A percentile compares a stretch with the other conserved stretches of the same genome.
Evolutionary conservation across 2,113 vertebrate species (phyloP).

Genomic region (Hiodon alosoides): DNA sequence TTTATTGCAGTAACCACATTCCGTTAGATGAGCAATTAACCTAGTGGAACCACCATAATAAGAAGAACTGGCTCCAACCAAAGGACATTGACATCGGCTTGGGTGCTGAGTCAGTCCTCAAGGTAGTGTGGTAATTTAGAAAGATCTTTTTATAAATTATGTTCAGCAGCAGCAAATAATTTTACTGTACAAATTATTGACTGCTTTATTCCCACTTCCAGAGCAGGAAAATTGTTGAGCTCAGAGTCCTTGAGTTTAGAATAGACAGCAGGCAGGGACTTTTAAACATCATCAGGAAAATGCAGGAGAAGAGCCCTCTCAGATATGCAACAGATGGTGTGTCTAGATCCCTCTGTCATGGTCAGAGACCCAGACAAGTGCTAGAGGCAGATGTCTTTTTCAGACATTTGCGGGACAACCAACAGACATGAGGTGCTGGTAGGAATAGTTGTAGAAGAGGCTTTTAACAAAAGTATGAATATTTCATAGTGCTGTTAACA

Average conservation of each 20-base stretch:
- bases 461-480: constrained; percentile 12
- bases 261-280: constrained; percentile 29
- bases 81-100: constrained; percentile 27
- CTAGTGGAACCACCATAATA: too few relatives aligned
- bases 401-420: constrained; percentile 26
- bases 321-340: constrained; percentile 29
- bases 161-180: constrained; percentile 23
- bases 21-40: too few relatives aligned
- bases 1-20: too few relatives aligned
- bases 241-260: constrained; percentile 29
- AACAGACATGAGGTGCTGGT: constrained; percentile 31
- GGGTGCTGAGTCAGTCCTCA: constrained; percentile 30
- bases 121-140: constrained; percentile 30
- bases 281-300: constrained; percentile 25
- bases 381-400: constrained; percentile 23
- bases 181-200: constrained; percentile 19
- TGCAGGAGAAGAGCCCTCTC: constrained; percentile 30
- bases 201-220: constrained; percentile 4
- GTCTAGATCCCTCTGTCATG: constrained; percentile 30
- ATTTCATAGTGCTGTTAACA: neutral
- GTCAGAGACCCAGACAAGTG: constrained; percentile 25
- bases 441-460: constrained; percentile 21
- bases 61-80: constrained; percentile 19
- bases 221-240: constrained; percentile 13
- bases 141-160: constrained; percentile 17